Percentiles rank a stretch among this genome's conserved stretches.
Evolutionary conservation across 2,113 vertebrate species (phyloP).

Genomic region (Anguilla japonica): DNA sequence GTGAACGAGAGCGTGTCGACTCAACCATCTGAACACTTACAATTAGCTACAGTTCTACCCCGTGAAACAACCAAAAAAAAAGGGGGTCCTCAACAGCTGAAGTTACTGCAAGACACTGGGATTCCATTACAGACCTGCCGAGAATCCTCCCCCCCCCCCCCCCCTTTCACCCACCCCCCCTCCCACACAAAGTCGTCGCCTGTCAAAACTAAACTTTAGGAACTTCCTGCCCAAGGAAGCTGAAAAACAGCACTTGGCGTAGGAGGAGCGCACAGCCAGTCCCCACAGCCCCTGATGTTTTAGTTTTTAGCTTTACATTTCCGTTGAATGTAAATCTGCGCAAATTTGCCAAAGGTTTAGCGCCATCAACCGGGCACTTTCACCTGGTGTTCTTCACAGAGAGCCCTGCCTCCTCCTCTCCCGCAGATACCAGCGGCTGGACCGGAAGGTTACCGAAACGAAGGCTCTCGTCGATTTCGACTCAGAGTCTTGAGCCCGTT

Average conservation of each 20-base stretch:
- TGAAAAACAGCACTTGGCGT: not conserved
- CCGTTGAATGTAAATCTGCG: not conserved
- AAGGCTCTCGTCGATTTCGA: constrained; percentile 16
- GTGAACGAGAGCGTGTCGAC: not conserved
- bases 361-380: not conserved
- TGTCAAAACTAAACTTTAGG: not conserved
- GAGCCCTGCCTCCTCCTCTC: not conserved
- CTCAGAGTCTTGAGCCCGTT: not conserved
- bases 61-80: not conserved
- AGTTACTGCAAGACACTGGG: not conserved
- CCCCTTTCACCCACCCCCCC: too few species aligned
- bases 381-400: not conserved
- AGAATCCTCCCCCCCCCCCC: too few species aligned
- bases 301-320: not conserved
- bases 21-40: not conserved
- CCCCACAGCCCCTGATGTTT: not conserved
- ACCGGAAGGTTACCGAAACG: constrained; percentile 1
- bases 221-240: not conserved
- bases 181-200: not conserved
- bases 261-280: not conserved
- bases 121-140: not conserved
- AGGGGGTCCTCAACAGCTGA: not conserved
- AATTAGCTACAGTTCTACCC: not conserved
- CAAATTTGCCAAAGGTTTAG: not conserved
- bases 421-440: not conserved